phyloP scores from a whole-genome alignment of 2,113 vertebrate species.

The Leptosomus discolor region DNA sequence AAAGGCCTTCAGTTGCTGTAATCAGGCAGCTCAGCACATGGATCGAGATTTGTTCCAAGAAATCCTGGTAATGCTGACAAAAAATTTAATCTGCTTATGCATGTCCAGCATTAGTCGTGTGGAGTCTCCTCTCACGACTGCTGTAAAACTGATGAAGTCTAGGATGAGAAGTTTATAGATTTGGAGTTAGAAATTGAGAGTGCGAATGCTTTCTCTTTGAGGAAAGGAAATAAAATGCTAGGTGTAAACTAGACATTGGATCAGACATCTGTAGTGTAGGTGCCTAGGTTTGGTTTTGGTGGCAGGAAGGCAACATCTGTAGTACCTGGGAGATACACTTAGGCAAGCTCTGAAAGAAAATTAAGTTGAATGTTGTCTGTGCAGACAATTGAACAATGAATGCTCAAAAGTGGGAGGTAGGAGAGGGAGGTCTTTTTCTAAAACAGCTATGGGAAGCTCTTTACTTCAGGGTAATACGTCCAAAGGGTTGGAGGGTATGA shows the following conservation, averaged over 20 bases:
- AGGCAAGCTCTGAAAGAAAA: background rate
- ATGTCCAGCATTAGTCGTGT: background rate
- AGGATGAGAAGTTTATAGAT: background rate
- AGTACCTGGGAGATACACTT: background rate
- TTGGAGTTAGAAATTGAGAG: background rate
- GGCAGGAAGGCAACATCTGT: background rate
- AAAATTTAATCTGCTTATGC: background rate
- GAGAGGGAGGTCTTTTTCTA: background rate
- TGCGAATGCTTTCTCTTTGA: background rate
- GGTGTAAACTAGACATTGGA: background rate
- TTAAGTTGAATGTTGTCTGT: background rate
- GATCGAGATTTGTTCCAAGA: constrained; percentile 28
- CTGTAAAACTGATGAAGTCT: constrained; percentile 26
- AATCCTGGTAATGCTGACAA: constrained; percentile 21
- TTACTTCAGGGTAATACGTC: background rate
- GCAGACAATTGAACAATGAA: background rate
- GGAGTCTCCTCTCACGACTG: background rate
- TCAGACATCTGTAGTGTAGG: background rate
- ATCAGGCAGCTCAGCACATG: background rate
- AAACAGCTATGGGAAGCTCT: background rate
- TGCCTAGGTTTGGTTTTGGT: background rate
- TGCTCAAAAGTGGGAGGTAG: background rate
- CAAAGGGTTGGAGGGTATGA: background rate
- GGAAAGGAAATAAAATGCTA: background rate
- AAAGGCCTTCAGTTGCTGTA: background rate